Conservation (phyloP, 2,888 invertebrate species). For the Callosobruchus maculatus region DNA sequence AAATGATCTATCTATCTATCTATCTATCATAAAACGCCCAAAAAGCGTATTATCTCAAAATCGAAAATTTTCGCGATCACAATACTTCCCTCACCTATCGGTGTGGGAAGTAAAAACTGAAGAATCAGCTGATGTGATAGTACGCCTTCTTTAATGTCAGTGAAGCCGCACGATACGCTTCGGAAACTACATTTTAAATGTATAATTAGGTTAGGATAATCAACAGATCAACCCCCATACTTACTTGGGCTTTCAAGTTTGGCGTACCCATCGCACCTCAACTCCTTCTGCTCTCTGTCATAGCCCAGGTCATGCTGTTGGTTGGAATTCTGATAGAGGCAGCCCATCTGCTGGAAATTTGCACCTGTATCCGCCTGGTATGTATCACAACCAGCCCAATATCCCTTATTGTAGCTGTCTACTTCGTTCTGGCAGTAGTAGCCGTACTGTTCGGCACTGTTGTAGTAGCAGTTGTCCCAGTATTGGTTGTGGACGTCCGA, state of each 20-base stretch:
- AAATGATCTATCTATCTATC: no score
- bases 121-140: no score
- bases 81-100: no score
- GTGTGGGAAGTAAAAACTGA: no score
- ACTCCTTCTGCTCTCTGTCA: not conserved
- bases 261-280: slow-evolving; percentile 21
- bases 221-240: slow-evolving; percentile 27
- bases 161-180: no score
- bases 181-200: slow-evolving; percentile 1
- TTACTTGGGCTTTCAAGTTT: slow-evolving; percentile 45
- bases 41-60: no score
- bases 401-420: slow-evolving; percentile 20
- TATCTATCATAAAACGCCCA: no score
- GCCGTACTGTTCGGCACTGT: slow-evolving; percentile 5
- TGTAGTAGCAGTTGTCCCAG: not conserved
- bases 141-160: no score
- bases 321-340: slow-evolving; percentile 5
- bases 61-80: no score
- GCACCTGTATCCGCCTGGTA: slow-evolving; percentile 10
- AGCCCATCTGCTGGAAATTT: slow-evolving; percentile 4
- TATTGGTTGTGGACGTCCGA: not conserved
- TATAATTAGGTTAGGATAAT: not conserved
- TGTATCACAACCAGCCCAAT: slow-evolving; percentile 26
- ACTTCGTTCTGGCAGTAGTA: slow-evolving; percentile 22
- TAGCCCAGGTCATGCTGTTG: slow-evolving; percentile 11